Conservation (phyloP, 2,113 vertebrate genomes). For the Misgurnus anguillicaudatus region DNA sequence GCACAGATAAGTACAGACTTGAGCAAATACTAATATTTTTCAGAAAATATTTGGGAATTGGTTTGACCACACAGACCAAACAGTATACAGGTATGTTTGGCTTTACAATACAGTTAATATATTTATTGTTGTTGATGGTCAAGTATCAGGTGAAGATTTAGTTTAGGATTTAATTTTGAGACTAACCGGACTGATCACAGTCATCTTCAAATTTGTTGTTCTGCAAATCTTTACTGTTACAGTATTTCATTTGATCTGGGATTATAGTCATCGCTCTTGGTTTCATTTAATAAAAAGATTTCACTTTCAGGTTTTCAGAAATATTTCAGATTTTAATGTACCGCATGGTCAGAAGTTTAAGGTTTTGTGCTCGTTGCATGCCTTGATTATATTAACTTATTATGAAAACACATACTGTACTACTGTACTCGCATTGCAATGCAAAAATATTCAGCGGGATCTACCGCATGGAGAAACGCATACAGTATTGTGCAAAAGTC, state of each 20-base stretch:
- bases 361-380: slow-evolving; percentile 8
- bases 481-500: not conserved
- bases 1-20: not conserved
- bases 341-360: not conserved
- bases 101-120: not conserved
- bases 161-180: not conserved
- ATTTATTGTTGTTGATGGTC: not conserved
- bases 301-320: not conserved
- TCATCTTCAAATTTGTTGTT: no score
- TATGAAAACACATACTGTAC: not conserved
- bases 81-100: not conserved
- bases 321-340: not conserved
- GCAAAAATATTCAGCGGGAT: slow-evolving; percentile 9
- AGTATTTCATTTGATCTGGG: not conserved
- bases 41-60: not conserved
- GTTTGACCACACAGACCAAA: not conserved
- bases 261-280: not conserved
- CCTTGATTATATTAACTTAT: not conserved
- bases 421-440: not conserved
- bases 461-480: not conserved
- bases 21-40: slow-evolving; percentile 8
- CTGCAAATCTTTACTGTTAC: no score
- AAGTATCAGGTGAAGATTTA: not conserved
- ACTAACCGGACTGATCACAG: not conserved
- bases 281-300: not conserved